phyloP scores from a whole-genome alignment of 2,113 vertebrate genomes.

The Dasyurus viverrinus region DNA sequence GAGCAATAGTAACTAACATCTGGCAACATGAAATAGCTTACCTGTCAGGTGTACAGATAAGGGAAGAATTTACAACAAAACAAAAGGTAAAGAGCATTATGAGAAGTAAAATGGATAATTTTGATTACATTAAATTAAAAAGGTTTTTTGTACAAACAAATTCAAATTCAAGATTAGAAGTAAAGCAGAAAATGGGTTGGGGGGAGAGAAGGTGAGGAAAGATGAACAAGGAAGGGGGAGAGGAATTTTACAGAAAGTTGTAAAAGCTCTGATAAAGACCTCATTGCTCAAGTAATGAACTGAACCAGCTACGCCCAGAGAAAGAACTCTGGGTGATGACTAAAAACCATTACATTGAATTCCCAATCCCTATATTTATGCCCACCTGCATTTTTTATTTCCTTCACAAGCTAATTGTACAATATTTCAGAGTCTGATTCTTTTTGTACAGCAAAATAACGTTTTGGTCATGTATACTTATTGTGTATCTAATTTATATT shows the following conservation, averaged over 20 bases:
- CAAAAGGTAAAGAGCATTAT: background rate
- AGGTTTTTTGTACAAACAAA: background rate
- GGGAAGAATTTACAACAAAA: background rate
- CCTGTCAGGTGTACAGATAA: background rate
- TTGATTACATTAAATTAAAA: background rate
- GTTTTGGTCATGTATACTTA: no score
- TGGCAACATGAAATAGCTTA: background rate
- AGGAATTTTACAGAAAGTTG: background rate
- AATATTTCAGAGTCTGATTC: no score
- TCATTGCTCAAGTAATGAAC: background rate
- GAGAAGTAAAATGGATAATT: background rate
- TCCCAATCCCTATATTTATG: no score
- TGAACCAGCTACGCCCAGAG: no score
- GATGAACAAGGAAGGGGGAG: no score
- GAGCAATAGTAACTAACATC: background rate
- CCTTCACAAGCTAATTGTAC: no score
- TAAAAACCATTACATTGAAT: no score
- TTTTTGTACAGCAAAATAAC: no score
- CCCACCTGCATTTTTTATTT: no score
- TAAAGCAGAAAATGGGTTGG: background rate
- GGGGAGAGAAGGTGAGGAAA: background rate
- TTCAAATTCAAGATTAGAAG: background rate
- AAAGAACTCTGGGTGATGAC: no score
- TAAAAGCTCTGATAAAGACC: background rate
- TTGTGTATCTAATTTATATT: no score